Percentiles rank a stretch among this genome's conserved stretches.
Evolutionary conservation across 2,797 vertebrate genomes (phyloP).

Genomic region (Dipus sagitta): DNA sequence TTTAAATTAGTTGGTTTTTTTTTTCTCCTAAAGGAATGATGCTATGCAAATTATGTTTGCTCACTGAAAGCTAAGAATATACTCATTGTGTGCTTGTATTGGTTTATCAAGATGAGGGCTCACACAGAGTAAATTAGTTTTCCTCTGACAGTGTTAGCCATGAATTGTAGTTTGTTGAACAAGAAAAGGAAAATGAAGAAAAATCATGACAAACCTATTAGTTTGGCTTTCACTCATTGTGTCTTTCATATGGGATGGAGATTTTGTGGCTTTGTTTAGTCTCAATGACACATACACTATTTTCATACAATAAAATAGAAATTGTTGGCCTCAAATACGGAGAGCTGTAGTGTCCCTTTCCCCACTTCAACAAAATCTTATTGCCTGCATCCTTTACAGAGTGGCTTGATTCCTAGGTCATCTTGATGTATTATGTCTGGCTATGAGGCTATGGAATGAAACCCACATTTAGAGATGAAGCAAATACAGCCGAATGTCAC

Average conservation of each 20-base stretch:
- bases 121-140: constrained; percentile 35
- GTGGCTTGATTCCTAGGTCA: not conserved
- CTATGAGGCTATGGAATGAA: not conserved
- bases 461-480: constrained; percentile 9
- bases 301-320: constrained; percentile 17
- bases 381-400: not conserved
- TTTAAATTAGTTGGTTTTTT: not conserved
- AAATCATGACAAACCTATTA: not conserved
- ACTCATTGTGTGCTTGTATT: not conserved
- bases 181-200: constrained; percentile 7
- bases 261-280: constrained; percentile 16
- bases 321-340: constrained; percentile 31
- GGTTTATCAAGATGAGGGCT: constrained; percentile 1
- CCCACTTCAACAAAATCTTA: not conserved
- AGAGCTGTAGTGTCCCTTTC: not conserved
- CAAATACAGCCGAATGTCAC: not conserved
- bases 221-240: not conserved
- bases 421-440: not conserved
- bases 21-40: not conserved
- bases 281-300: not conserved
- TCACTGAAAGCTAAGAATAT: not conserved
- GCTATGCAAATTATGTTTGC: not conserved
- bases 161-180: constrained; percentile 35
- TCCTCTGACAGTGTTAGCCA: not conserved
- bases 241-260: not conserved